Percentiles rank a stretch among this genome's conserved stretches.
Evolutionary conservation across 2,113 vertebrate species (phyloP).

Genomic region (Amphiprion ocellaris): DNA sequence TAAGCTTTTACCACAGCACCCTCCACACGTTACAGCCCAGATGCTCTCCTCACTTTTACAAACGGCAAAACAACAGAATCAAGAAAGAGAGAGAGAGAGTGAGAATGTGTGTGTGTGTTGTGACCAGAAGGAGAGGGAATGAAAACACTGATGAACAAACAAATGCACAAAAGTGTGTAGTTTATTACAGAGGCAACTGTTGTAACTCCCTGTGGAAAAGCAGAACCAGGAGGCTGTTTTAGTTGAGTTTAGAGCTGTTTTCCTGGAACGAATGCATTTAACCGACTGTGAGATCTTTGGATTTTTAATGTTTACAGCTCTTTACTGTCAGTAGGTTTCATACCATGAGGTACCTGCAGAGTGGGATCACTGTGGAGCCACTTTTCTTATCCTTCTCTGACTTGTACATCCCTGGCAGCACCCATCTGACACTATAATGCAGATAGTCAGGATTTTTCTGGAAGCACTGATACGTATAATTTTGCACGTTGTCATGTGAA

Average conservation of each 20-base stretch:
- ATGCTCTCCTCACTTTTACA: constrained; percentile 38
- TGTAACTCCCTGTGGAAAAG: neutral
- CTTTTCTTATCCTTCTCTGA: no score
- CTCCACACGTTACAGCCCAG: constrained; percentile 37
- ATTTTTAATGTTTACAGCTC: no score
- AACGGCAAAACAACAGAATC: constrained; percentile 29
- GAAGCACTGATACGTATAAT: no score
- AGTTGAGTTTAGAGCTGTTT: neutral
- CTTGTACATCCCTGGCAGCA: no score
- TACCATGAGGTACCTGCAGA: no score
- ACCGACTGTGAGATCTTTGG: no score
- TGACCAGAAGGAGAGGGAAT: constrained; percentile 12
- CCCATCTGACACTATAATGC: no score
- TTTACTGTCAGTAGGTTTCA: no score
- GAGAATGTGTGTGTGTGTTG: neutral
- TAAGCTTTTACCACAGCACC: constrained; percentile 48
- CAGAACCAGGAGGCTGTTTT: neutral
- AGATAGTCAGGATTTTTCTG: no score
- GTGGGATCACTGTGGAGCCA: no score
- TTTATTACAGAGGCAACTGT: constrained; percentile 19
- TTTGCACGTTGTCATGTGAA: no score
- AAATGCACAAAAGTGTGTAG: neutral
- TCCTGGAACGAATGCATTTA: no score
- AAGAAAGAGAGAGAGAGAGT: neutral
- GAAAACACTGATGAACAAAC: neutral